Base-by-base conservation (phyloP, 2,113 vertebrate species). In the Hyaena hyaena region DNA sequence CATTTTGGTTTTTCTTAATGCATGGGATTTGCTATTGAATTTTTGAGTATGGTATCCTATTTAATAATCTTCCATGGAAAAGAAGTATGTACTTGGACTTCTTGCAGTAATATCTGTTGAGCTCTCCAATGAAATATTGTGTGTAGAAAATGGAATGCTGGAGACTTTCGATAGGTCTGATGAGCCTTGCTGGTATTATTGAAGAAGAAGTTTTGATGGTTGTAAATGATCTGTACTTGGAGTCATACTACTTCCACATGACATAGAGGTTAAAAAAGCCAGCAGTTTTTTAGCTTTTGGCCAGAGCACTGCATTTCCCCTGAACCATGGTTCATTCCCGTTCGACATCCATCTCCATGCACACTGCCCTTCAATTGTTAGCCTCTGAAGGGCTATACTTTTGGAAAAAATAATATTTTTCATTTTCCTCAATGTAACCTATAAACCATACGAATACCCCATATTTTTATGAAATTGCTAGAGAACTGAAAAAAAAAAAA, bases 391-490 rank as follows among this genome's bases (percentile, higher is more conserved):
- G 63, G 35, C 24, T 91, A 50, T 43, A 96, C 83, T 98, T 98
- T 98, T 39, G 21, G 86, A 94, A 92, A 93, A 53, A 98, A 80
- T 66, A 93, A 7, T 1, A 85, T 97, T 98, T 98, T 98, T 95
- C 0, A 79, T 86, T 96, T 97, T 98, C 43, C 55, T 98, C 95
- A 58, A 65, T 97, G 50, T 92, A 95, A 97, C 95, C 74, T 96
- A 43, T 94, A 96, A 79, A 95, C 58, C 61, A 77, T 87, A 69
- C 0, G 28, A 71, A 88, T 92, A 93, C 2, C 5, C 65, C 39
- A 19, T 85, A 91, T 96, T 97, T 98, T 98, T 98, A 96, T 96
- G 93, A 97, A 97, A 98, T 97, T 97, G 93, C 28, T 73, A 21
- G 35, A 35, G 50, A 98, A 96, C 84, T 5, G 95, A n/a, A n/a